Evolutionary conservation across 2,888 invertebrate species (phyloP), one percentile per base, ranked within the genome.

Genomic region (Athalia rosae): DNA sequence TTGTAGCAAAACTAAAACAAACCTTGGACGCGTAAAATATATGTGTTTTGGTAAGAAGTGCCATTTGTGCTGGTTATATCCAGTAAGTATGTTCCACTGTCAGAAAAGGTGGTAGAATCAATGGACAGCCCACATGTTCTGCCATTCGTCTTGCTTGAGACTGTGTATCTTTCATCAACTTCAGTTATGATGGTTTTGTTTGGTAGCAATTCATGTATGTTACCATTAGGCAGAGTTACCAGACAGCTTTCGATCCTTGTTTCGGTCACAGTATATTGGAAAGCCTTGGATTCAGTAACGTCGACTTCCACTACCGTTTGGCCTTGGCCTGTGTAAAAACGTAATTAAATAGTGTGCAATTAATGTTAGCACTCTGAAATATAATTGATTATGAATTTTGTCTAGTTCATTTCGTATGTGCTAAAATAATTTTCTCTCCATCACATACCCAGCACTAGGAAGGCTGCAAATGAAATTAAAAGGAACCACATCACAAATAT

Each of bases 1-100:
- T 62, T 43, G 3, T 48, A 0, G 28, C 8, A 64, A n/a, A 13
- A 67, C 45, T 47, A 11, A 47, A 4, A 76, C 76, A 8, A 13
- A 77, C 76, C 61, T 77, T 61, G 76, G 59, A 77, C 76, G 0
- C 76, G 76, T 4, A 77, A 41, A 28, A 13, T n/a, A n/a, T 67
- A 77, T 13, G 13, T 59, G 6, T 41, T 56, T 59, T 13, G 71
- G 5, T 66, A 45, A n/a, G 67, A 47, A 43, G 45, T 67, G 48
- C 59, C 9, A 13, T 15, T 41, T n/a, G 48, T 48, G 15, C 67
- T 76, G 15, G 63, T 61, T 28, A 77, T 59, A n/a, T n/a, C 47
- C 4, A 77, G 48, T 9, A 59, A n/a, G 59, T 77, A 77, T 3
- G 67, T 13, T 50, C 76, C 76, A 9, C 76, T 77, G 47, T 77